Percentiles rank a stretch among this genome's conserved stretches.
phyloP scores from a whole-genome alignment of 1,140 invertebrate genomes.

The Lordiphosa clarofinis region DNA sequence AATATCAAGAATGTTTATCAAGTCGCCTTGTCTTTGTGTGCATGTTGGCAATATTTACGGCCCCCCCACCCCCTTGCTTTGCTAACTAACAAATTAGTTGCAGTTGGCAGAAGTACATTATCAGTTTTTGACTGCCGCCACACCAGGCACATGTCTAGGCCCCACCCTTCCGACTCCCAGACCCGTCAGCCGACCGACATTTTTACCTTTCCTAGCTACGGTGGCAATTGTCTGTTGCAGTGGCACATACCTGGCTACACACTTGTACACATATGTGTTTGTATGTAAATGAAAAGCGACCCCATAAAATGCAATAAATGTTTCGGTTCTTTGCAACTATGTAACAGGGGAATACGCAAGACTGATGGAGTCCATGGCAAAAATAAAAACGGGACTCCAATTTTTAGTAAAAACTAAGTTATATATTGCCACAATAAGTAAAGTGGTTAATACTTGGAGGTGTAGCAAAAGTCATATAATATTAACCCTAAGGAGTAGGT shows the following conservation, averaged over 20 bases:
- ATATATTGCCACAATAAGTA: no score
- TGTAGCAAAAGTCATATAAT: no score
- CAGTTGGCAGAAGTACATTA: slow-evolving; percentile 46
- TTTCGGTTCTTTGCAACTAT: background rate
- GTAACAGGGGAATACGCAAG: background rate
- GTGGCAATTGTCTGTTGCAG: slow-evolving; percentile 3
- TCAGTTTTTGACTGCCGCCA: slow-evolving; percentile 52
- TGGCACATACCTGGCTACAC: background rate
- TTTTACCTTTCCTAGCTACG: background rate
- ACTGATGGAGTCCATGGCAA: no score
- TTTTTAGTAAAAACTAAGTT: no score
- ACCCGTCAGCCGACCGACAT: background rate
- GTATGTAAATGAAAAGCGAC: background rate
- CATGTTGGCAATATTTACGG: slow-evolving; percentile 39
- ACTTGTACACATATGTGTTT: background rate
- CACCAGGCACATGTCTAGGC: slow-evolving; percentile 6
- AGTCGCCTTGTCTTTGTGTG: slow-evolving; percentile 12
- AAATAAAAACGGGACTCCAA: background rate
- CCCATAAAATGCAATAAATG: slow-evolving; percentile 5
- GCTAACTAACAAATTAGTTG: slow-evolving; percentile 51
- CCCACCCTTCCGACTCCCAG: background rate
- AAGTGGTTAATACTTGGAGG: no score
- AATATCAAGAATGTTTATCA: slow-evolving; percentile 29
- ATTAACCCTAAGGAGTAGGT: no score
- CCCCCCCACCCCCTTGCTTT: slow-evolving; percentile 21